phyloP scores from a whole-genome alignment of 2,113 vertebrate genomes.

The Myrmecobius fasciatus region DNA sequence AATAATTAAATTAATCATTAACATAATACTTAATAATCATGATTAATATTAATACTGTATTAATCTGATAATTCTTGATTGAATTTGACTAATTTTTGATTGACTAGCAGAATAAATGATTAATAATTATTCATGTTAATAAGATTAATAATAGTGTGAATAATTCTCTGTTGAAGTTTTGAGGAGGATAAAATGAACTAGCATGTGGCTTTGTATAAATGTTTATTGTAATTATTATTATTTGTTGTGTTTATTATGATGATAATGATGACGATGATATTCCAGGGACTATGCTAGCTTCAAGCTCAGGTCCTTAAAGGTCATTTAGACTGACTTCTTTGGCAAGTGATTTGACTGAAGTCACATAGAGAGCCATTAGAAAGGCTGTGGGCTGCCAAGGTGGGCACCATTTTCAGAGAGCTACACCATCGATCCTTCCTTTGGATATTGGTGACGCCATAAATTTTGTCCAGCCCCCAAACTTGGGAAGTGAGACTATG shows the following conservation, averaged over 20 bases:
- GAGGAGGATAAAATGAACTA: neutral
- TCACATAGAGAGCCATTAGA: neutral
- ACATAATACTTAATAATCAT: no score
- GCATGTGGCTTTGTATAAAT: neutral
- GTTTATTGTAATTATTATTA: neutral
- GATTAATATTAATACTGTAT: no score
- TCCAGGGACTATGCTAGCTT: neutral
- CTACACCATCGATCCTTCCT: neutral
- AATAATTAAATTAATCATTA: no score
- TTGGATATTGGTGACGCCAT: neutral
- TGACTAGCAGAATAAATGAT: neutral
- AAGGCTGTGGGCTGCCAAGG: neutral
- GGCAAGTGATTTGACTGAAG: neutral
- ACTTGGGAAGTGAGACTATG: neutral
- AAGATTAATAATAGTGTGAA: neutral
- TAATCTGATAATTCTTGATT: no score
- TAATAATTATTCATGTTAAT: neutral
- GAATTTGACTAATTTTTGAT: no score
- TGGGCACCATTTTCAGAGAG: neutral
- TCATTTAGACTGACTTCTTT: neutral
- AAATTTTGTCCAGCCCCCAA: neutral
- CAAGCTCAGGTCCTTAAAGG: neutral
- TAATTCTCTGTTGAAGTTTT: neutral
- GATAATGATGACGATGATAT: no score
- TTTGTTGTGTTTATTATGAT: neutral